Conservation (phyloP, 2,888 invertebrate species). For the Epirrhoe alternata region DNA sequence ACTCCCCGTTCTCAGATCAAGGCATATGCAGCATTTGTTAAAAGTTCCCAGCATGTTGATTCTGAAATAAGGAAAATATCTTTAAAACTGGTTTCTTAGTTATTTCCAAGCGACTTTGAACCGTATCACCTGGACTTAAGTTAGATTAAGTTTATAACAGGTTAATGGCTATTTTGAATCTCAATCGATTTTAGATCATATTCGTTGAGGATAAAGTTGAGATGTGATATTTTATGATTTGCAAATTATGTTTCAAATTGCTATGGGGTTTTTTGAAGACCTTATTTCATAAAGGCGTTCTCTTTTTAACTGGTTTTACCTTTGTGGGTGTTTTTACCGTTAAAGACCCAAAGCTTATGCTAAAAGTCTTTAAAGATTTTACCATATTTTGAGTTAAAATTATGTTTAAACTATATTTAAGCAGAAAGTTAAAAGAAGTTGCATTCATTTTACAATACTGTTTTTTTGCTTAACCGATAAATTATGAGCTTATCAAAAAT, state of each 20-base stretch:
- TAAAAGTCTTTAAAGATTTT: too few relatives aligned
- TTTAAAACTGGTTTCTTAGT: constrained; percentile 15
- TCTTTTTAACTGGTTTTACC: background rate
- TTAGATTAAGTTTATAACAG: background rate
- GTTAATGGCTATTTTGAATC: background rate
- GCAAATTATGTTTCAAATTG: background rate
- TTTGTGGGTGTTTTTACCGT: too few relatives aligned
- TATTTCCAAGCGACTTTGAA: background rate
- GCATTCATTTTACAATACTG: too few relatives aligned
- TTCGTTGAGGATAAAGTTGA: background rate
- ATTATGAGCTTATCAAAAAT: too few relatives aligned
- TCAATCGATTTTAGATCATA: constrained; percentile 3
- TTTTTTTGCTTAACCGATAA: too few relatives aligned
- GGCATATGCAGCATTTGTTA: constrained; percentile 44
- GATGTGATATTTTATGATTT: background rate
- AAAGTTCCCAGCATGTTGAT: constrained; percentile 34
- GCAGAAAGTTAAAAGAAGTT: too few relatives aligned
- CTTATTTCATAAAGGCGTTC: background rate
- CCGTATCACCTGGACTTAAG: background rate
- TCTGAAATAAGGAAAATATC: constrained; percentile 25
- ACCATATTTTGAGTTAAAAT: too few relatives aligned
- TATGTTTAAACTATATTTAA: too few relatives aligned
- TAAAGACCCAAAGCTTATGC: too few relatives aligned
- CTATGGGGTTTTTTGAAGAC: constrained; percentile 3
- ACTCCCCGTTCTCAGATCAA: constrained; percentile 42